Conservation (phyloP, 2,797 vertebrate genomes). For the Onychomys leucogaster region DNA sequence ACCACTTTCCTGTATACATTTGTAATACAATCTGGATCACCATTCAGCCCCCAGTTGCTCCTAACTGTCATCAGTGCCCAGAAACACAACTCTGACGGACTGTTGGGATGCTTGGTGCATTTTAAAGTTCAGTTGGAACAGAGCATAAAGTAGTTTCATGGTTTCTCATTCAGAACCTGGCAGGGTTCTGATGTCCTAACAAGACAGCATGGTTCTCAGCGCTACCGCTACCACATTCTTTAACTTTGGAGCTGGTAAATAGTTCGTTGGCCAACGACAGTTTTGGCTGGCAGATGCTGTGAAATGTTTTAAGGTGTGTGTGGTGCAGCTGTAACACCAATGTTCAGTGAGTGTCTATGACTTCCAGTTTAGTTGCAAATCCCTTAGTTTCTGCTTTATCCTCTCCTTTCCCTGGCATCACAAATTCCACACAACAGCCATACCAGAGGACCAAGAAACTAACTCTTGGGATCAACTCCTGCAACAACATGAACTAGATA, state of each 20-base stretch:
- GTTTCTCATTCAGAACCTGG: neutral
- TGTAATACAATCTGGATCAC: constrained; percentile 56
- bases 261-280: neutral
- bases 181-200: neutral
- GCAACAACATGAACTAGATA: neutral
- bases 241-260: neutral
- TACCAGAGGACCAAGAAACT: neutral
- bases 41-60: constrained; percentile 47
- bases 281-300: neutral
- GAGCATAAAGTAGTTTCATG: neutral
- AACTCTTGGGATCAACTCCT: neutral
- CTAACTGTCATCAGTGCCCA: constrained; percentile 62
- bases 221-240: neutral
- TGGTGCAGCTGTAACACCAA: neutral
- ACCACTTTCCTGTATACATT: constrained; percentile 69
- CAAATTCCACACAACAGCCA: neutral
- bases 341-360: neutral
- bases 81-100: constrained; percentile 2
- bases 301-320: neutral
- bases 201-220: neutral
- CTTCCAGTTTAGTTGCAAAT: neutral
- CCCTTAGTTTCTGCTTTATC: neutral
- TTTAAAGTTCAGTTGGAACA: constrained; percentile 55
- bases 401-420: neutral
- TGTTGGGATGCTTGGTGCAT: constrained; percentile 7